Percentiles rank a stretch among this genome's conserved stretches.
Conservation (phyloP, 2,888 invertebrate genomes). For the Schizotus pectinicornis region DNA sequence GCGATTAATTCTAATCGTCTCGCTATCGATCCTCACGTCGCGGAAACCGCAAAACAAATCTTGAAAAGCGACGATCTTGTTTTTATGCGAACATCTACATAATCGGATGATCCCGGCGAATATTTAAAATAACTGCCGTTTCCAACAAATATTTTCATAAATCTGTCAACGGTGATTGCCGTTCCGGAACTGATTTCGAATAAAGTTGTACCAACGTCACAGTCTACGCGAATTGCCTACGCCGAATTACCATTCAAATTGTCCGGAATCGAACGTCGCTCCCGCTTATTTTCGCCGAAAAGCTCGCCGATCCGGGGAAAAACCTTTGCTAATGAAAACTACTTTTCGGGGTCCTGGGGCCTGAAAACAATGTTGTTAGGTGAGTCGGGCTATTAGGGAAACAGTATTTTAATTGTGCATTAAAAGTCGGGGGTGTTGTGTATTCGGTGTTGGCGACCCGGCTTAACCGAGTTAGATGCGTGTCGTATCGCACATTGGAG, state of each 20-base stretch:
- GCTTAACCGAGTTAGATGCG: slow-evolving; percentile 51
- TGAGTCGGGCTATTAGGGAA: slow-evolving; percentile 49
- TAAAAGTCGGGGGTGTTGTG: slow-evolving; percentile 48
- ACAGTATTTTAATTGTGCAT: slow-evolving; percentile 58
- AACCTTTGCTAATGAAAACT: too few species aligned
- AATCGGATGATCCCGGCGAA: slow-evolving; percentile 59
- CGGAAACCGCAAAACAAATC: slow-evolving; percentile 26
- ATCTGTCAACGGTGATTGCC: slow-evolving; percentile 61
- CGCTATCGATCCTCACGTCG: not conserved
- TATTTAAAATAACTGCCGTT: slow-evolving; percentile 60
- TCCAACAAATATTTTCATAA: slow-evolving; percentile 61
- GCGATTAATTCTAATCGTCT: slow-evolving; percentile 18
- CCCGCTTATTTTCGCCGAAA: too few species aligned
- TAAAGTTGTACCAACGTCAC: slow-evolving; percentile 39
- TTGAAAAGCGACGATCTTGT: slow-evolving; percentile 45
- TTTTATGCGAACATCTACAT: slow-evolving; percentile 57
- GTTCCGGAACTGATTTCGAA: slow-evolving; percentile 50
- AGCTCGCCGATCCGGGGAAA: too few species aligned
- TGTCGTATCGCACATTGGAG: slow-evolving; percentile 37
- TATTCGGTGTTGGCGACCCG: slow-evolving; percentile 24
- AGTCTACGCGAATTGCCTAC: slow-evolving; percentile 23
- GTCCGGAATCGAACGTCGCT: not conserved
- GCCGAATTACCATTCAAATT: slow-evolving; percentile 24
- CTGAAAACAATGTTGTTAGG: slow-evolving; percentile 48
- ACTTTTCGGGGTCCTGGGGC: too few species aligned